Evolutionary conservation across 1,140 invertebrate genomes (phyloP).

Genomic region (Drosophila pseudoobscura): DNA sequence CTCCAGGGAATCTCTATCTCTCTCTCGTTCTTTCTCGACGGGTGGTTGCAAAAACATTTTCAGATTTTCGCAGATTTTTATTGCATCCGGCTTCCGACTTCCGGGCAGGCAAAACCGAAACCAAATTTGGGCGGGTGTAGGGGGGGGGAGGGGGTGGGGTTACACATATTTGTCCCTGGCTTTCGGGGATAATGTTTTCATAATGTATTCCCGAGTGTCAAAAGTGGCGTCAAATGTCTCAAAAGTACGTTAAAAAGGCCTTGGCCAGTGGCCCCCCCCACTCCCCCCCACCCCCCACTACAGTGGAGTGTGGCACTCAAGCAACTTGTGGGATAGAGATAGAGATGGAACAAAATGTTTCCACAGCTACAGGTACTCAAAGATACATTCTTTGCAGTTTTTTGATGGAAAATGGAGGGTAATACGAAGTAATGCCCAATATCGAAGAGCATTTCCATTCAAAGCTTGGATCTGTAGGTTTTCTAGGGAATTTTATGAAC

Average conservation of each 20-base stretch:
- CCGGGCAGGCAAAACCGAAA: neutral
- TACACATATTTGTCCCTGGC: slow-evolving; percentile 3
- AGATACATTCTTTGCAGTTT: too few relatives aligned
- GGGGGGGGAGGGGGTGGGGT: too few relatives aligned
- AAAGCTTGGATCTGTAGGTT: too few relatives aligned
- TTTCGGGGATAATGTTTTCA: slow-evolving; percentile 12
- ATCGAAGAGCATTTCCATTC: too few relatives aligned
- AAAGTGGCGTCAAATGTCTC: slow-evolving; percentile 12
- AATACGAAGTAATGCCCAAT: too few relatives aligned
- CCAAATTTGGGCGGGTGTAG: slow-evolving; percentile 19
- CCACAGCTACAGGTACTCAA: too few relatives aligned
- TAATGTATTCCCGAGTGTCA: slow-evolving; percentile 13
- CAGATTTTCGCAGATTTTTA: slow-evolving; percentile 43
- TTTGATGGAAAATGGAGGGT: too few relatives aligned
- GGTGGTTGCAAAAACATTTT: slow-evolving; percentile 65
- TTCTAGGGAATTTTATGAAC: too few relatives aligned
- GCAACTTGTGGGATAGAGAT: too few relatives aligned
- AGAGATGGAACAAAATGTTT: too few relatives aligned
- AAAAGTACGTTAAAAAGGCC: neutral
- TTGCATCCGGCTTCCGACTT: slow-evolving; percentile 42
- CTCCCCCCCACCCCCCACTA: neutral
- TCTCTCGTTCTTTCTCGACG: slow-evolving; percentile 6
- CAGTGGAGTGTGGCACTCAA: neutral
- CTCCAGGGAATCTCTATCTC: slow-evolving; percentile 22
- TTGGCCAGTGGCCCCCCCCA: neutral